Conservation (phyloP, 2,797 vertebrate species). For the Lates japonicus region DNA sequence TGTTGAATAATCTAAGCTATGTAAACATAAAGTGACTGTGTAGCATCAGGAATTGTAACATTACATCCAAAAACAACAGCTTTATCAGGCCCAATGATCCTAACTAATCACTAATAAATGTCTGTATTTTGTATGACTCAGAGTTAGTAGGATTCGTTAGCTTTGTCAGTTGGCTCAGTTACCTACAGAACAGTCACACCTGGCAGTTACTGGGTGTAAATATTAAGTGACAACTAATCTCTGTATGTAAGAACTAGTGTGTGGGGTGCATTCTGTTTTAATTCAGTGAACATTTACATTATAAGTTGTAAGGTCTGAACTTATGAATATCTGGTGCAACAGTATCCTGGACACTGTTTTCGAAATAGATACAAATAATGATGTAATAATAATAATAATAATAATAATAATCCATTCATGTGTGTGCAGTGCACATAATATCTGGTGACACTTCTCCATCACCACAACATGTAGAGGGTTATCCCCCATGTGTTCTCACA, state of each 20-base stretch:
- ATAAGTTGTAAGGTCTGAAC: conserved; percentile 4
- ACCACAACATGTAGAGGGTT: conserved; percentile 45
- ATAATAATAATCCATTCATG: conserved; percentile 53
- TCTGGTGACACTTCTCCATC: conserved; percentile 59
- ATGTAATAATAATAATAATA: conserved; percentile 14
- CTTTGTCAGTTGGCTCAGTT: not conserved
- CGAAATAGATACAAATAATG: conserved; percentile 42
- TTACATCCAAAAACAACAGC: not conserved
- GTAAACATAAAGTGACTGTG: not conserved
- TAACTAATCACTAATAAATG: not conserved
- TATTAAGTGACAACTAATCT: too few relatives aligned
- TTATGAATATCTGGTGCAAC: conserved; percentile 61
- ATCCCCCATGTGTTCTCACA: conserved; percentile 51
- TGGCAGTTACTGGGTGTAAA: not conserved
- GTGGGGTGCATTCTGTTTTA: not conserved
- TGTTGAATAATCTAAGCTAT: not conserved
- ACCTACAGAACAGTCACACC: not conserved
- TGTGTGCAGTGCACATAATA: conserved; percentile 74
- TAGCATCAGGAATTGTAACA: not conserved
- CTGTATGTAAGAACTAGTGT: not conserved
- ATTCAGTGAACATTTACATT: not conserved
- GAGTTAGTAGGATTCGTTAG: not conserved
- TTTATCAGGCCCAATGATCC: not conserved
- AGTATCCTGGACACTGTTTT: conserved; percentile 23
- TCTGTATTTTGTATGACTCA: not conserved